Evolutionary conservation across 2,113 vertebrate genomes (phyloP).

Genomic region (Delphinus delphis): DNA sequence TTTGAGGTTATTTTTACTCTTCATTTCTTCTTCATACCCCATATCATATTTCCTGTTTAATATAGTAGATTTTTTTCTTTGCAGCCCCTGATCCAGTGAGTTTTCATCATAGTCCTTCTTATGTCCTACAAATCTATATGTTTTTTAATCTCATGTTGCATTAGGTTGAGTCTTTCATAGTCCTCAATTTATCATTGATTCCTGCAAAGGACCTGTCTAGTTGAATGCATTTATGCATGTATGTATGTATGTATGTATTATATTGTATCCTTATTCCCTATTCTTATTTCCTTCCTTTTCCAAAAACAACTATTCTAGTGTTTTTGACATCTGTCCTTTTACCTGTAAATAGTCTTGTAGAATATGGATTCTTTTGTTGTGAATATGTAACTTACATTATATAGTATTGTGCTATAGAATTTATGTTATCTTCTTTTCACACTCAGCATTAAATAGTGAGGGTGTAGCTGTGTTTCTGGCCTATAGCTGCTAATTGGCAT

Average conservation of each 20-base stretch:
- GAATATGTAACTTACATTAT: background rate
- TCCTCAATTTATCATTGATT: background rate
- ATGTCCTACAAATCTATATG: background rate
- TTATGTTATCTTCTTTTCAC: background rate
- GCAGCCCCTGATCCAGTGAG: background rate
- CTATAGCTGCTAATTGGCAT: background rate
- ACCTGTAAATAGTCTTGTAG: background rate
- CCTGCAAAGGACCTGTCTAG: background rate
- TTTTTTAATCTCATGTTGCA: background rate
- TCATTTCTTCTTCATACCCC: background rate
- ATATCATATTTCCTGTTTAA: background rate
- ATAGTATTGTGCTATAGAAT: background rate
- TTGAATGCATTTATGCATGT: background rate
- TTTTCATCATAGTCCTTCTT: background rate
- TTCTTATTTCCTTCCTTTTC: background rate
- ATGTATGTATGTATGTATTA: background rate
- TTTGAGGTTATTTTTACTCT: background rate
- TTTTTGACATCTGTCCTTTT: background rate
- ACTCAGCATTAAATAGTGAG: background rate
- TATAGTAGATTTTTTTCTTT: background rate
- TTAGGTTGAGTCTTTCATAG: background rate
- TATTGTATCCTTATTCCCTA: fast-evolving
- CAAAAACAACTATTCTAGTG: background rate
- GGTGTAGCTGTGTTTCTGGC: background rate
- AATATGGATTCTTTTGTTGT: background rate